Base-by-base conservation (phyloP, 2,113 vertebrate species). In the Melanotaenia duboulayi region DNA sequence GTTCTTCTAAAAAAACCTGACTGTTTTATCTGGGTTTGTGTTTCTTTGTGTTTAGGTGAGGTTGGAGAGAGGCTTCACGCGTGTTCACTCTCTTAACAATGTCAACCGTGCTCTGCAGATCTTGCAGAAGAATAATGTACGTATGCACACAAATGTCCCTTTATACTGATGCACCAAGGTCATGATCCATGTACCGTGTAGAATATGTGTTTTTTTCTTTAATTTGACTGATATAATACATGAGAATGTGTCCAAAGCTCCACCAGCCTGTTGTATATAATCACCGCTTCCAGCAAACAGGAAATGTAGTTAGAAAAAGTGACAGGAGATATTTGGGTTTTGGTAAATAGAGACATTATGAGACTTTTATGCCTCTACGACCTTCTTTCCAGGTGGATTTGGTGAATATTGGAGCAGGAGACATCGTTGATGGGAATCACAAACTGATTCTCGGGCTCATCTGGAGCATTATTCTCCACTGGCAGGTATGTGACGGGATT, bases 381-480 rank as follows among this genome's bases (percentile, higher is more conserved):
- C 20, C 28, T 14, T n/a, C 62, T 35, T 50, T 40, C 20, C 62
- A 99, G 98, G 96, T 99, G 83, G 98, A 99, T 90, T 88, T 99
- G 88, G 97, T 99, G 91, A 99, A 99, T 87, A 99, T 99, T 23
- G 97, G 97, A 50, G 96, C 97, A 57, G 91, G 94, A 71, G 98
- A 99, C 86, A 99, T 99, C 73, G 98, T 99, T 87, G 98, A 99
- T 96, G 98, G 98, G 79, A 99, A 99, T 93, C 98, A 99, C 92
- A 99, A 99, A 84, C 93, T 99, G 84, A 99, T 94, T 65, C 95
- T 99, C 86, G 98, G 97, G 83, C 96, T 99, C 91, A 97, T 99
- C 94, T 99, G 98, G 98, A 99, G 96, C 94, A 98, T 99, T 93
- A 99, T 99, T 92, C 95, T 99, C 90, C 95, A 99, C 88, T 99